Evolutionary conservation across 2,888 invertebrate species (phyloP).

Genomic region (Lasioglossum villosulum): DNA sequence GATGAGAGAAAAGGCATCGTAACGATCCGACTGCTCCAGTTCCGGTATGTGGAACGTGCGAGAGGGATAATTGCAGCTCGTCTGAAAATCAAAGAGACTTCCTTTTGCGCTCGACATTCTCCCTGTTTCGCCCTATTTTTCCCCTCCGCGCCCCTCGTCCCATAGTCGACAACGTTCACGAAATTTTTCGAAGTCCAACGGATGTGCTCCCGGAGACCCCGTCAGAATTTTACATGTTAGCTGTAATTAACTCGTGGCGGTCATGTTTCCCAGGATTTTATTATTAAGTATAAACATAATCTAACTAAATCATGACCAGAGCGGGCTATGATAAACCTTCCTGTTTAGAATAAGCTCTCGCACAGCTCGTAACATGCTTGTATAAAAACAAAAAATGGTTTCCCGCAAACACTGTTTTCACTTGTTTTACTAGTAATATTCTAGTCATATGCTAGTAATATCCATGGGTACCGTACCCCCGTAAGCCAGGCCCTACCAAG

Average conservation of each 20-base stretch:
- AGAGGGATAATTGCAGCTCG: conserved; percentile 72
- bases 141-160: background rate
- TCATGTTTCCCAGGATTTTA: background rate
- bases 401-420: too few relatives aligned
- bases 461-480: too few relatives aligned
- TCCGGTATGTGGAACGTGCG: conserved; percentile 71
- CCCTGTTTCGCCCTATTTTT: conserved; percentile 44
- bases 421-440: too few relatives aligned
- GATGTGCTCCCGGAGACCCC: background rate
- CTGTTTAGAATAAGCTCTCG: too few relatives aligned
- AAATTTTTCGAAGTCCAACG: background rate
- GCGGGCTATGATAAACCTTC: too few relatives aligned
- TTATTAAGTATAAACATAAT: too few relatives aligned
- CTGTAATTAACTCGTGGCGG: too few relatives aligned
- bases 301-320: too few relatives aligned
- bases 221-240: background rate
- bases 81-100: conserved; percentile 71
- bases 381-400: too few relatives aligned
- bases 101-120: conserved; percentile 59
- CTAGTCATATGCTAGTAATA: too few relatives aligned
- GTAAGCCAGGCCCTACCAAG: background rate
- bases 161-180: background rate
- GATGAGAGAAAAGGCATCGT: conserved; percentile 55
- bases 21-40: conserved; percentile 71
- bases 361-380: too few relatives aligned